Evolutionary conservation across 2,888 invertebrate genomes (phyloP), one percentile per base, ranked within the genome.

Genomic region (Pseudolycoriella hygida): DNA sequence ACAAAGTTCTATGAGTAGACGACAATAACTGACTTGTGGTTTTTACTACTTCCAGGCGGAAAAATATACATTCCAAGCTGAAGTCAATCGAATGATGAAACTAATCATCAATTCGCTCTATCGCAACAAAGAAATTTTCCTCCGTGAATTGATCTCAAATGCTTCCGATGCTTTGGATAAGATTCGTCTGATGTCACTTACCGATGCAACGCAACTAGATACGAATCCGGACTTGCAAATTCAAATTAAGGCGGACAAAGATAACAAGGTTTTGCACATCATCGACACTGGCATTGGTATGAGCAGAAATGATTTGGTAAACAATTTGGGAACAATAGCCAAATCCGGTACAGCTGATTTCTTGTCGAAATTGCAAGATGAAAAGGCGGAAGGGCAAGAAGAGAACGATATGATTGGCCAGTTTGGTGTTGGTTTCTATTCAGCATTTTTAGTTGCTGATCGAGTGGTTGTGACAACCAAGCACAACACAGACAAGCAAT

Each of bases 51-150:
- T 50, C 4, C 20, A 65, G 59, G 80, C 94, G 1, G 84, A 88
- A 60, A 89, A 85, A 62, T 84, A 77, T 60, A 75, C 78, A 19
- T 97, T 96, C 72, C 90, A 98, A 70, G 94, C 98, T 1, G 98
- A 98, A 70, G 98, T 99, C 38, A 94, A 94, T 69, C 84, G 97
- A 47, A 96, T 99, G 94, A 99, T 98, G 98, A 99, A 98, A 67
- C 77, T 98, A 48, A 98, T 98, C 66, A 99, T 99, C 62, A 99
- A 99, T 70, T 98, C 98, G 8, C 72, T 98, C 8, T 98, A 98
- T 68, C 78, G 93, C 56, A 98, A 99, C 67, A 98, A 98, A 69
- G 98, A 99, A 78, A 96, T 97, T 55, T 97, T 93, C 77, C 70
- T 97, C 49, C 76, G 98, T 58, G 98, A 98, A 69, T 70, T 98